Percentiles rank a stretch among this genome's conserved stretches.
These are phyloP conservation scores for Pristionchus fissidentatus DNA, from an alignment of 2,888 invertebrate species.

Conservation along the genomic window DNA sequence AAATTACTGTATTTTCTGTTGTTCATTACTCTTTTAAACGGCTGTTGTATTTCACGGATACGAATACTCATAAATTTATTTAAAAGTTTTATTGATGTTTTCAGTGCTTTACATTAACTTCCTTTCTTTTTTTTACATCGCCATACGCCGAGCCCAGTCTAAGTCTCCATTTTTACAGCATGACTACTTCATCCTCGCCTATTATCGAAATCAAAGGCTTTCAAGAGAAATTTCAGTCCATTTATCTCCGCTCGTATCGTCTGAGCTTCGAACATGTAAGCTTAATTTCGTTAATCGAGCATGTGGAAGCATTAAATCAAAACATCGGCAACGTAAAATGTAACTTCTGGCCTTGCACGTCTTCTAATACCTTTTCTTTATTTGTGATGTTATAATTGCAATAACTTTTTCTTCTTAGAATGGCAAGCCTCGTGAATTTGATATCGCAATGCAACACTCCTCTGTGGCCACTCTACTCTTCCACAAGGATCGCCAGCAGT, in stretches of 20 bases:
- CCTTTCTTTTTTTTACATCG: not conserved
- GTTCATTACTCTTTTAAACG: not conserved
- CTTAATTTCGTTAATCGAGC: too few species aligned
- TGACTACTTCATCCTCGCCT: not conserved
- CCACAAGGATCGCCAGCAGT: conserved; percentile 55
- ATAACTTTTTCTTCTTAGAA: too few species aligned
- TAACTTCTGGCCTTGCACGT: too few species aligned
- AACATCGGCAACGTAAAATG: too few species aligned
- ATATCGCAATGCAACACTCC: conserved; percentile 29
- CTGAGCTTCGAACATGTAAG: conserved; percentile 38
- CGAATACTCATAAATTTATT: not conserved
- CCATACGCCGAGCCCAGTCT: not conserved
- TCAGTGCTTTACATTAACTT: not conserved
- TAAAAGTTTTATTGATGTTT: not conserved
- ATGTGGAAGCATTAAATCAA: too few species aligned
- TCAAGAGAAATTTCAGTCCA: conserved; percentile 38
- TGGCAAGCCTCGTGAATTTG: conserved; percentile 27
- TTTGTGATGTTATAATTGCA: not conserved
- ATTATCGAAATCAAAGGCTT: conserved; percentile 14
- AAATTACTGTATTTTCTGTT: not conserved
- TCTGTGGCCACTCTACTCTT: conserved; percentile 61
- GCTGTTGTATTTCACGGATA: not conserved
- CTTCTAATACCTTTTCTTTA: too few species aligned
- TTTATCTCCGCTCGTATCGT: conserved; percentile 39
- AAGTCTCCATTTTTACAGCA: not conserved